Conservation (phyloP, 2,113 vertebrate genomes). For the Todiramphus chloris region DNA sequence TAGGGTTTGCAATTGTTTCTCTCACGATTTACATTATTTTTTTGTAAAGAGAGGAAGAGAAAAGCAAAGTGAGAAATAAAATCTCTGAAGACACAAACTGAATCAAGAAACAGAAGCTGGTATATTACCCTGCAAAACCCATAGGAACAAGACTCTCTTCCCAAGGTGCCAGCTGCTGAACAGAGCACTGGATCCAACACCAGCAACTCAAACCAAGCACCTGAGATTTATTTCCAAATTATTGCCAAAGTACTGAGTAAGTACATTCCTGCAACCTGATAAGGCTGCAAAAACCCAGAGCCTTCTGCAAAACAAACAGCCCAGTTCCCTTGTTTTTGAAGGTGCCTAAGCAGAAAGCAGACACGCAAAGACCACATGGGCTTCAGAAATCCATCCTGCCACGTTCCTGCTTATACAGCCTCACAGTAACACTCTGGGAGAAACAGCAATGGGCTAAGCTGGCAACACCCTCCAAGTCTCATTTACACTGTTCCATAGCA, state of each 20-base stretch:
- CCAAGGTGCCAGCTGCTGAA: neutral
- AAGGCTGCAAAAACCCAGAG: neutral
- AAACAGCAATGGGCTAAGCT: accelerated
- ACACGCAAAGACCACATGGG: neutral
- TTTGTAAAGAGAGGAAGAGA: neutral
- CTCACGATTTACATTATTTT: neutral
- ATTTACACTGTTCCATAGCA: neutral
- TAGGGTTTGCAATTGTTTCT: neutral
- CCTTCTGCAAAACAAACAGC: neutral
- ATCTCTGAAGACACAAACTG: neutral
- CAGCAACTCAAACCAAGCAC: neutral
- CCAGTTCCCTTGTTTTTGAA: neutral
- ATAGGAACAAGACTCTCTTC: neutral
- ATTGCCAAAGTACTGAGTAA: neutral
- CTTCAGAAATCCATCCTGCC: neutral
- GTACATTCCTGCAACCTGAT: neutral
- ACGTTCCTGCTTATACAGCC: neutral
- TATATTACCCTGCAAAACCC: neutral
- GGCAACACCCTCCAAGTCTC: neutral
- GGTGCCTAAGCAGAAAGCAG: neutral
- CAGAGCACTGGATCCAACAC: neutral
- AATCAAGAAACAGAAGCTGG: neutral
- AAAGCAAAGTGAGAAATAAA: neutral
- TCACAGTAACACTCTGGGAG: neutral
- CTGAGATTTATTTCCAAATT: neutral